Evolutionary conservation across 2,888 invertebrate species (phyloP), one percentile per base, ranked within the genome.

Genomic region (Ptychoptera contaminata): DNA sequence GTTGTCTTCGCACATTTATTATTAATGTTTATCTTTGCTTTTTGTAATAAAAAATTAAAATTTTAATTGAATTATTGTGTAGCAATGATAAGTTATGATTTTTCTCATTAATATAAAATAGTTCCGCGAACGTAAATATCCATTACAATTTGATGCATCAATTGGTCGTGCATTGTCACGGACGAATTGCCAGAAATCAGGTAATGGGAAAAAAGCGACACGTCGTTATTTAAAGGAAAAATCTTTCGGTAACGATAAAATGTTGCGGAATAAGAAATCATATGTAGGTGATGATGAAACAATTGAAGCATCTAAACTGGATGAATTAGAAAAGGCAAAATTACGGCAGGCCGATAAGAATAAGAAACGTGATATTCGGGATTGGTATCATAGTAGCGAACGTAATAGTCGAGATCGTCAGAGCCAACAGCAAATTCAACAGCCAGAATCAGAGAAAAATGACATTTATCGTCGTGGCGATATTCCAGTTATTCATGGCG

Each of bases 401-500:
- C 57, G 53, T 44, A 57, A 61, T 16, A 35, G 41, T 40, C 58
- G 58, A 41, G 58, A 56, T 45, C 58, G 58, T 37, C 40, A 36
- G 68, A 67, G 53, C 62, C 64, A 5, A 61, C n/a, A n/a, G n/a
- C 40, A 36, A 68, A 67, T 53, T 63, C 64, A 63, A 32, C 61
- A 65, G 51, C 63, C 60, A n/a, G 55, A 57, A 41, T 57, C 58
- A 15, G 59, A 59, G 15, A 62, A 66, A 54, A 63, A 64, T 52
- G 61, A 69, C 49, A 56, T 57, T 42, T 65, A 68, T 49, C 57
- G 68, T 51, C 65, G 78, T 54, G 81, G 80, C 48, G 82, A 82
- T 58, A 80, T 81, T 54, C 76, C 75, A 32, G 67, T 77, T 46
- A 62, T 75, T 38, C 69, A 73, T 50, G 72, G 71, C 43, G 67